Evolutionary conservation across 2,797 vertebrate species (phyloP), one percentile per base, ranked within the genome.

Genomic region (Podarcis siculus): DNA sequence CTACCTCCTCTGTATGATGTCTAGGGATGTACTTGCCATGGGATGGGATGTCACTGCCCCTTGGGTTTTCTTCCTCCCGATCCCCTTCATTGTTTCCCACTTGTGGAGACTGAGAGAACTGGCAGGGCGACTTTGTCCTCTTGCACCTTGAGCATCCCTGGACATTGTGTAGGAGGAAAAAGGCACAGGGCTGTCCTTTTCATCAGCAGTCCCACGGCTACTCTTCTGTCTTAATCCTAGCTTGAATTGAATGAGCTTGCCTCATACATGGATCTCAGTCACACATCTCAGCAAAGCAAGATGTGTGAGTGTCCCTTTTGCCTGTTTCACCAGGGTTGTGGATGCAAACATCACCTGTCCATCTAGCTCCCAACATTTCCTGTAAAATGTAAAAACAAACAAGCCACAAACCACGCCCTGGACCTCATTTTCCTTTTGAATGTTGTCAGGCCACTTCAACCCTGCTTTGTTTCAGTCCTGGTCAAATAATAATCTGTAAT

Each of bases 401-500:
- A 15, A 49, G 4, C 12, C 12, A 49, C 49, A 49, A 15, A 49
- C 49, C 49, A 15, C n/a, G 19, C 30, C 37, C 71, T 75, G 55
- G 73, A 37, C n/a, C 37, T 72, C 3, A 45, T 21, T 42, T 64
- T 35, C 30, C 58, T 67, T 86, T 39, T 86, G 76, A 69, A 30
- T 45, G 71, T 55, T 87, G 49, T 58, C 82, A 84, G 82, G 61
- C 37, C n/a, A 64, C 55, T 27, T 75, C 55, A 75, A 73, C 79
- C n/a, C 30, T 87, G 37, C 37, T 42, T 32, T 69, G 61, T 81
- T 87, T 87, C 55, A 82, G 55, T 61, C 12, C 79, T 75, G 35
- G 37, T 87, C 79, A 45, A 67, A 87, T 78, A 85, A 85, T 86
- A 75, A 86, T 81, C 61, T 87, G 79, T 61, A 73, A 80, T 80